Percentiles rank a stretch among this genome's conserved stretches.
These are phyloP conservation scores for Amphipoea lucens DNA, from an alignment of 2,888 invertebrate species.

Conservation along the genomic window DNA sequence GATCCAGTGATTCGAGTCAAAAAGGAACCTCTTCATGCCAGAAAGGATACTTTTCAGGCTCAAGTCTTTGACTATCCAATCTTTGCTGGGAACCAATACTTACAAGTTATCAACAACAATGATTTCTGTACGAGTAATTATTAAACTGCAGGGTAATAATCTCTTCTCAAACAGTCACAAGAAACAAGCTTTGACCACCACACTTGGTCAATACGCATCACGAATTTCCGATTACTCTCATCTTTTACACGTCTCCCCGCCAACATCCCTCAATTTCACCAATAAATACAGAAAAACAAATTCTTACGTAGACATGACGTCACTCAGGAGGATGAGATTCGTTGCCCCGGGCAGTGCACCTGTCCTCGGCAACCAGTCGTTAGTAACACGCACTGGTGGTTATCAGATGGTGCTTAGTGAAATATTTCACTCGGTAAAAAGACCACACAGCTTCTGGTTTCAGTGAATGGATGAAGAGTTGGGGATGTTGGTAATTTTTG, in stretches of 20 bases:
- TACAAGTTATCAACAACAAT: background rate
- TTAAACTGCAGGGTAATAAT: background rate
- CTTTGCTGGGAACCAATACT: background rate
- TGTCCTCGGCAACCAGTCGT: constrained; percentile 35
- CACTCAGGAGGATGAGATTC: constrained; percentile 23
- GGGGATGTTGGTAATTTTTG: background rate
- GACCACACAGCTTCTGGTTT: constrained; percentile 47
- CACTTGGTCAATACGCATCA: background rate
- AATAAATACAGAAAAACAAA: background rate
- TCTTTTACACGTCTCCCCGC: background rate
- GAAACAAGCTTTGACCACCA: background rate
- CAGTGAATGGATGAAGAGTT: background rate
- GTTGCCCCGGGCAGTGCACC: constrained; percentile 51
- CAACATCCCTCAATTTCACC: background rate
- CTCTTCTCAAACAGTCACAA: background rate
- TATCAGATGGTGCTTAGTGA: constrained; percentile 9
- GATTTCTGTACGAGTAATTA: background rate
- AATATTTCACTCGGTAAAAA: constrained; percentile 13
- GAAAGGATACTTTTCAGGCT: background rate
- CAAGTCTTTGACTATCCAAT: background rate
- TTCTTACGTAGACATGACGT: constrained; percentile 20
- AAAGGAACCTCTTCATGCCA: background rate
- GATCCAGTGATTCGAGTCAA: background rate
- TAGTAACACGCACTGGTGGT: constrained; percentile 53
- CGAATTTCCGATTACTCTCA: background rate